Percentiles rank a stretch among this genome's conserved stretches.
Evolutionary conservation across 2,888 invertebrate species (phyloP).

Genomic region (Hemaris fuciformis): DNA sequence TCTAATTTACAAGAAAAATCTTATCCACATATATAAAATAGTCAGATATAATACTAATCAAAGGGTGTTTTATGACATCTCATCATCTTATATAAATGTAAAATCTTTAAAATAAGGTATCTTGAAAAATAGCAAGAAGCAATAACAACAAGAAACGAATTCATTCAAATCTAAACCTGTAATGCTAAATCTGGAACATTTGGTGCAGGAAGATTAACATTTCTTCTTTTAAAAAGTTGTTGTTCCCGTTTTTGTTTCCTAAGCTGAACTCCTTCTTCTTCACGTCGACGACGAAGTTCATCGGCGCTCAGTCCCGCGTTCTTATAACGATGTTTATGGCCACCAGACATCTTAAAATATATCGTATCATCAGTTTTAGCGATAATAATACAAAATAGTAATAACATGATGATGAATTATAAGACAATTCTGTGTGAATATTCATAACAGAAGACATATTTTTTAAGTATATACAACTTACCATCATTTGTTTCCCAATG

Average conservation of each 20-base stretch:
- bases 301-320: constrained; percentile 95
- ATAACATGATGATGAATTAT: neutral
- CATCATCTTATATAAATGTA: no score
- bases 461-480: neutral
- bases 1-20: no score
- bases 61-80: no score
- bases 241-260: constrained; percentile 97
- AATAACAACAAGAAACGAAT: no score
- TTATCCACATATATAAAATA: no score
- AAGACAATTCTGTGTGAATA: neutral
- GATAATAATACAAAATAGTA: neutral
- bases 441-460: neutral
- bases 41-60: no score
- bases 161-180: constrained; percentile 60
- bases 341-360: constrained; percentile 87
- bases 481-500: neutral
- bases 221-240: constrained; percentile 94
- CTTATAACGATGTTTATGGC: constrained; percentile 96
- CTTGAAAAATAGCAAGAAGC: no score
- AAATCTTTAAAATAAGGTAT: no score
- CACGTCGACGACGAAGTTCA: constrained; percentile 93
- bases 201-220: constrained; percentile 83
- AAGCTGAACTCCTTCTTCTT: constrained; percentile 97
- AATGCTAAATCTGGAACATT: constrained; percentile 62
- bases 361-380: constrained; percentile 2